A percentile compares a stretch with the other conserved stretches of the same genome.
These are phyloP conservation scores for Automeris io DNA, from an alignment of 2,888 invertebrate genomes.

Conservation along the genomic window DNA sequence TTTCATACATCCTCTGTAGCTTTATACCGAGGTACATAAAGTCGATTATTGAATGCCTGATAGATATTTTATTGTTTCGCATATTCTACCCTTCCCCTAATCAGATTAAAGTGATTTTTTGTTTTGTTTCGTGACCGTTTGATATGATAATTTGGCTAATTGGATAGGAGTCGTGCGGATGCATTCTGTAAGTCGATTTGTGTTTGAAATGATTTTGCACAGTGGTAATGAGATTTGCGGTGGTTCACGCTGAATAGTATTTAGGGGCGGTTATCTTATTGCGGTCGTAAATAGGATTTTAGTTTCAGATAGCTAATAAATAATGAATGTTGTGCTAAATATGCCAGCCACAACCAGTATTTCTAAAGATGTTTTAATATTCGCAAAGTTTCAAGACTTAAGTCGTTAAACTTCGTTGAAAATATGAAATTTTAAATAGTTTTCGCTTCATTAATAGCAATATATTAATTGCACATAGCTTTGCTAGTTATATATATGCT, in stretches of 20 bases:
- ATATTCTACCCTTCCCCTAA: slow-evolving; percentile 56
- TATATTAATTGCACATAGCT: no score
- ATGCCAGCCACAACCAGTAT: no score
- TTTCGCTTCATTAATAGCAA: no score
- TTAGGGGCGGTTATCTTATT: not conserved
- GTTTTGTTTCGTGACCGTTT: slow-evolving; percentile 34
- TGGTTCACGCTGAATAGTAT: not conserved
- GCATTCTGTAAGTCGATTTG: slow-evolving; percentile 54
- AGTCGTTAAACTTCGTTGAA: no score
- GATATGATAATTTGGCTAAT: slow-evolving; percentile 71
- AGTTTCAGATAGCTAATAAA: no score
- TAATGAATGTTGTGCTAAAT: no score
- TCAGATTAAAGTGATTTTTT: slow-evolving; percentile 44
- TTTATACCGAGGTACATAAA: slow-evolving; percentile 21
- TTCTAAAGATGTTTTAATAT: no score
- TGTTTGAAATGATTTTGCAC: slow-evolving; percentile 16
- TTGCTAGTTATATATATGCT: no score
- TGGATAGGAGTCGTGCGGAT: slow-evolving; percentile 59
- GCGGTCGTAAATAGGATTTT: no score
- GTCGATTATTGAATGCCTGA: slow-evolving; percentile 26
- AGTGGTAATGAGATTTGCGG: slow-evolving; percentile 6
- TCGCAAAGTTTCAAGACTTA: no score
- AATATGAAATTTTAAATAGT: no score
- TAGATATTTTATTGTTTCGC: slow-evolving; percentile 20
- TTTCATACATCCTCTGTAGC: slow-evolving; percentile 14